Evolutionary conservation across 2,888 invertebrate genomes (phyloP).

Genomic region (Lepetodrilus schrolli): DNA sequence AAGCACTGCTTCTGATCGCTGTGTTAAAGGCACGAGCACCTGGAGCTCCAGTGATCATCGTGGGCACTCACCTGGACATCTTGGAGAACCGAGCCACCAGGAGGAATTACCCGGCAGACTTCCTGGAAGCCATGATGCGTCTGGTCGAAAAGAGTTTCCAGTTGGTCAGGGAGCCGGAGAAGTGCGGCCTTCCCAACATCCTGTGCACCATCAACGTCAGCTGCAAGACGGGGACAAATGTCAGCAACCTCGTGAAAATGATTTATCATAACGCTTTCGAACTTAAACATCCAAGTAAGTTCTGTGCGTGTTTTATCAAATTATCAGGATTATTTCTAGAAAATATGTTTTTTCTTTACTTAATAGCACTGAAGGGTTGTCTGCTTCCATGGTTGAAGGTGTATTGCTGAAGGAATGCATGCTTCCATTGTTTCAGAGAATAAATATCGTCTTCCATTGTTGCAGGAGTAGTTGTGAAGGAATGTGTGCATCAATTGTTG

Average conservation of each 20-base stretch:
- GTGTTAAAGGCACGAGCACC: conserved; percentile 89
- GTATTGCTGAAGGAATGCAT: too few relatives aligned
- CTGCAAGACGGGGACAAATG: conserved; percentile 90
- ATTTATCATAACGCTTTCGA: conserved; percentile 95
- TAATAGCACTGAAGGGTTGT: too few relatives aligned
- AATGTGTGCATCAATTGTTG: too few relatives aligned
- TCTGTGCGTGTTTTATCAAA: too few relatives aligned
- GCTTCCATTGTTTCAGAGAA: too few relatives aligned
- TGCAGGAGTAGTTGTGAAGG: too few relatives aligned
- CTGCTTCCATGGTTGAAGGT: too few relatives aligned
- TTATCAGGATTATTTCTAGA: too few relatives aligned
- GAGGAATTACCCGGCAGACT: conserved; percentile 81
- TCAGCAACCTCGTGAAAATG: conserved; percentile 90
- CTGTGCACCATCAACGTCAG: conserved; percentile 89
- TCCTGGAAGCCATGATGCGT: conserved; percentile 91
- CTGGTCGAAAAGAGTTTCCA: conserved; percentile 79
- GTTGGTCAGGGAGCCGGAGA: conserved; percentile 95
- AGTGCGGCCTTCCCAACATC: conserved; percentile 93
- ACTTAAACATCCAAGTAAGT: conserved; percentile 87
- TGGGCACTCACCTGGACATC: conserved; percentile 94
- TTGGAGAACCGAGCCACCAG: conserved; percentile 79
- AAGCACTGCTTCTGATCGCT: neutral
- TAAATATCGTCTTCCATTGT: too few relatives aligned
- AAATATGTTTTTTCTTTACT: too few relatives aligned
- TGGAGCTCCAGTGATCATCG: conserved; percentile 95